Conservation (phyloP, 1,140 invertebrate species). For the Asbolus verrucosus region DNA sequence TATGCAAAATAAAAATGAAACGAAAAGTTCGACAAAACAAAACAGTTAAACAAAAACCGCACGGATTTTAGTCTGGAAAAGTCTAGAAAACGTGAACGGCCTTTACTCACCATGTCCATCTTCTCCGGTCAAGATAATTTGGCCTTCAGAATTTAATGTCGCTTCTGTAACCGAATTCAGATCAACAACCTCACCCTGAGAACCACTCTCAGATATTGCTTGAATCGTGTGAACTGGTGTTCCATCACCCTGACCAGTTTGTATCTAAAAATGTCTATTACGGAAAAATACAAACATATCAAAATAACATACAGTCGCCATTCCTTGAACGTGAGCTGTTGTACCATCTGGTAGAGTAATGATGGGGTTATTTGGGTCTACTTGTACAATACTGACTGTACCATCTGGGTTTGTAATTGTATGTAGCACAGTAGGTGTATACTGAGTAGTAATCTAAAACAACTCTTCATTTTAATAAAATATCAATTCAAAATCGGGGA, state of each 20-base stretch:
- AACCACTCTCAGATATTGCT: slow-evolving; percentile 76
- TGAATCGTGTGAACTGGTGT: slow-evolving; percentile 83
- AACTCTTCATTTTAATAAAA: slow-evolving; percentile 8
- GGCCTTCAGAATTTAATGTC: slow-evolving; percentile 89
- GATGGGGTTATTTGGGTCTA: slow-evolving; percentile 94
- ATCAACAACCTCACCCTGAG: slow-evolving; percentile 81
- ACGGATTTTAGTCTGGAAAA: not conserved
- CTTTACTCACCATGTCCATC: slow-evolving; percentile 84
- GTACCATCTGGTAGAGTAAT: slow-evolving; percentile 96
- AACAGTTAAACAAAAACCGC: slow-evolving; percentile 5
- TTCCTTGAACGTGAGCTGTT: slow-evolving; percentile 92
- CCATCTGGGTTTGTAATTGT: slow-evolving; percentile 97
- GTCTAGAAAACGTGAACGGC: slow-evolving; percentile 7
- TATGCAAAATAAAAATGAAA: slow-evolving; percentile 38
- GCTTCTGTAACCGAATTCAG: slow-evolving; percentile 90
- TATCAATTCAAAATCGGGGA: not conserved
- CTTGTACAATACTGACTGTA: slow-evolving; percentile 95
- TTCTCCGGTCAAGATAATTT: slow-evolving; percentile 94
- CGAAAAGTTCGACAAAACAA: slow-evolving; percentile 14
- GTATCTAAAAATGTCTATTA: slow-evolving; percentile 74
- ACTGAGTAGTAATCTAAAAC: slow-evolving; percentile 76
- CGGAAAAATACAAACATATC: not conserved
- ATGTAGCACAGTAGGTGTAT: slow-evolving; percentile 92
- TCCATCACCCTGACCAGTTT: slow-evolving; percentile 79
- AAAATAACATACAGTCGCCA: slow-evolving; percentile 79